Base-by-base conservation (phyloP, 2,797 vertebrate species). In the Sus cebifrons region DNA sequence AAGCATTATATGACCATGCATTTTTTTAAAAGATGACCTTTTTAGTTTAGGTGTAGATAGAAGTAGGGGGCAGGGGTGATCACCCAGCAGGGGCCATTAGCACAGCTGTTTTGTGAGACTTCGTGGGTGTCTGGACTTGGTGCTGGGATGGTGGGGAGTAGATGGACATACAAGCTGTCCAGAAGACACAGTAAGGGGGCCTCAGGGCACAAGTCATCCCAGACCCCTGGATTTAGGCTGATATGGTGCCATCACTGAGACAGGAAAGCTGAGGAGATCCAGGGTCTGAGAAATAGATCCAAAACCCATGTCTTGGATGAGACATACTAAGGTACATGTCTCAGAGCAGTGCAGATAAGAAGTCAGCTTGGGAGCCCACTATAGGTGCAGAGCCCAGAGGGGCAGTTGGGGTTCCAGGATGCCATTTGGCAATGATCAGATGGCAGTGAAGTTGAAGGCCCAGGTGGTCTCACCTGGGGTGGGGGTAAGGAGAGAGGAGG, bases 321-420 rank as follows among this genome's bases (percentile, higher is more conserved):
- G 44, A 52, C 32, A 9, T 1, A 6, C 21, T 4, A 49, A 6
- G 23, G 10, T 14, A 2, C 5, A 2, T 18, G 5, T 27, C 18
- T 79, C 23, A 44, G 21, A 64, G 44, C 62, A 44, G 15, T 16
- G 12, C 52, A 25, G 44, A 14, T 27, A 5, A 3, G 29, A 16
- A 79, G 2, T 49, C 32, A 21, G n/a, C 27, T 27, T 1, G 6
- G 49, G 52, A 71, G 36, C 16, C 1, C 29, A 17, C 6, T 6
- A 13, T 10, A 20, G 58, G 62, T 9, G 1, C 40, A 49, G 21
- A 70, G 62, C 3, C 79, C 23, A 2, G 21, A 23, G 8, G 10
- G 1, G 44, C 1, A 5, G 29, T 17, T 4, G 1, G 36, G 23
- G 5, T 14, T 23, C 20, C 0, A 56, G n/a, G 52, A 23, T 49